A percentile compares a stretch with the other conserved stretches of the same genome.
Evolutionary conservation across 2,797 vertebrate genomes (phyloP).

Genomic region (Pipistrellus kuhlii): DNA sequence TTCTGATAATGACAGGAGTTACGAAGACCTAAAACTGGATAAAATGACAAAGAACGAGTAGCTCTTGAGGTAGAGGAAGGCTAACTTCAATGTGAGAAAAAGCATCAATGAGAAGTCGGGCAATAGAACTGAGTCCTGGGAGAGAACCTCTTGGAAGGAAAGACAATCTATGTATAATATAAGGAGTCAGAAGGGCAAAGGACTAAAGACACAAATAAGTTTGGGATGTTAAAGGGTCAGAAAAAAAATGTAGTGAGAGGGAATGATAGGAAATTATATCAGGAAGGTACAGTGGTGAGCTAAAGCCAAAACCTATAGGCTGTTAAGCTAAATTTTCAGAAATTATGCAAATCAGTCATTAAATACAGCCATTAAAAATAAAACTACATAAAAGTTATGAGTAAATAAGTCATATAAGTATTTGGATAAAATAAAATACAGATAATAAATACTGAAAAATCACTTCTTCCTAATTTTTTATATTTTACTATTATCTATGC

Average conservation of each 20-base stretch:
- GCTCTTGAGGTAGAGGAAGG: background rate
- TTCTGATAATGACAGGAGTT: background rate
- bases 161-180: background rate
- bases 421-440: background rate
- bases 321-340: background rate
- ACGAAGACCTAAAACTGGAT: background rate
- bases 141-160: background rate
- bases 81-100: background rate
- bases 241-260: background rate
- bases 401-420: background rate
- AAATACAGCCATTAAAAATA: background rate
- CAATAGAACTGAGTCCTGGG: background rate
- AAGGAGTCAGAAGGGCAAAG: background rate
- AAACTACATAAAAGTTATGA: background rate
- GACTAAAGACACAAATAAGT: background rate
- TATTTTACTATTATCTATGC: background rate
- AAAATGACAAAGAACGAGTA: conserved; percentile 7
- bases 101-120: background rate
- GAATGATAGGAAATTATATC: background rate
- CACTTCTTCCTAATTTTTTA: background rate
- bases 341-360: background rate
- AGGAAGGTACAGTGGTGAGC: background rate
- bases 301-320: background rate
- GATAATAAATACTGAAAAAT: background rate
- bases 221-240: background rate